Base-by-base conservation (phyloP, 2,888 invertebrate species). In the Synanthedon tipuliformis region DNA sequence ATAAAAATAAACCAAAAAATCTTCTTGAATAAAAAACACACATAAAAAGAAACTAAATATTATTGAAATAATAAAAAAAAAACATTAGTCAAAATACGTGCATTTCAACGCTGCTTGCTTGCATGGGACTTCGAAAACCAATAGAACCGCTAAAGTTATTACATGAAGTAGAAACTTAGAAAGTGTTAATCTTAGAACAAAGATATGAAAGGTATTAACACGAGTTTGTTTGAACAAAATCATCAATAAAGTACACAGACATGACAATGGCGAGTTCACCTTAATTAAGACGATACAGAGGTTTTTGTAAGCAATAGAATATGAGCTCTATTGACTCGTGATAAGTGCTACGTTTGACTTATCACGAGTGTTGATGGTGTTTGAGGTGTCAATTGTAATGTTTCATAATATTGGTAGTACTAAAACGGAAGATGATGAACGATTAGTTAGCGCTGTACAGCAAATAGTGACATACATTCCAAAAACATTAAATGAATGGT, bases 251-350 rank as follows among this genome's bases (percentile, higher is more conserved):
- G 57, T 59, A 60, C 48, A 56, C 60, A 64, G 61, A 69, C 80
- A 78, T 81, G 81, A 75, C 79, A 72, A 63, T 60, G 61, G 61
- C 54, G 74, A 63, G 73, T 71, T 78, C 71, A 68, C 67, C 69
- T 79, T 75, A 68, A 81, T 82, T 82, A 81, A 70, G 77, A 71
- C 69, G 68, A 73, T 34, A 34, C 34, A 8, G 34, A 34, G 3
- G 34, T 34, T 10, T 8, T 3, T 34, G 10, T 34, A 10, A 34
- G 34, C 34, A 34, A 34, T 1, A 13, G 4, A 45, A 45, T 13
- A 45, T 45, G 13, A 45, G 8, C 45, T 45, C 4, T 45, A 45
- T 45, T 5, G 13, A 45, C 45, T 45, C 7, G 12, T 12, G 15
- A 45, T 45, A 45, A 7, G 45, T 45, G 45, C 45, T 45, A 45